Base-by-base conservation (phyloP, 2,113 vertebrate genomes). In the Vireo altiloquus region DNA sequence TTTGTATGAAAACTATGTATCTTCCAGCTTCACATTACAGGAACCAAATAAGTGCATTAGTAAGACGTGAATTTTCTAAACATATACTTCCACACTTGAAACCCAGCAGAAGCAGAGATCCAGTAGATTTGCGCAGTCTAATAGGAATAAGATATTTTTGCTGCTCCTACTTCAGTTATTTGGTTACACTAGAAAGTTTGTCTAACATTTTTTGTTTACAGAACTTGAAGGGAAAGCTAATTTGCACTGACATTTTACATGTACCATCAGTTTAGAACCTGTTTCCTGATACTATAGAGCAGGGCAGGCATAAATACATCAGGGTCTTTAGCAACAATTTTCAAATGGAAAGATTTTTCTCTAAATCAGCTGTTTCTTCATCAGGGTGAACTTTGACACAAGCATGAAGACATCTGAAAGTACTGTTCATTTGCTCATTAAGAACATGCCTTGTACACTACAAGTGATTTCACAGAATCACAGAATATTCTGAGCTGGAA, bases 171-270 rank as follows among this genome's bases (percentile, higher is more conserved):
- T 94, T 95, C 63, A 92, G 54, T 84, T 50, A 96, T 87, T 94
- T 95, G 81, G 37, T 59, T 93, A 71, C 50, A 89, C 39, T 56
- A 60, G 74, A 87, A 94, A 92, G 87, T 87, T 68, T 90, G 37
- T 82, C 89, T 93, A 88, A 91, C 46, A 87, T 89, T 96, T 44
- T 54, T 71, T 94, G 86, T 85, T 82, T 79, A 68, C 2, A 44
- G 66, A 94, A 52, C 91, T 96, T 4, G 9, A 89, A 96, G 39
- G 52, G 65, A 92, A 71, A 94, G 77, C 39, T 94, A 93, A 96
- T 95, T 96, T 94, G 92, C 86, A 71, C 56, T 96, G 96, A 89
- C 91, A 94, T 82, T 95, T 94, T 57, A 92, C 40, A 96, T 64
- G 79, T 89, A 90, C 68, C 76, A 86, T 89, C 68, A 93, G 64